Conservation (phyloP, 2,888 invertebrate genomes). For the Azorinus chamasolen region DNA sequence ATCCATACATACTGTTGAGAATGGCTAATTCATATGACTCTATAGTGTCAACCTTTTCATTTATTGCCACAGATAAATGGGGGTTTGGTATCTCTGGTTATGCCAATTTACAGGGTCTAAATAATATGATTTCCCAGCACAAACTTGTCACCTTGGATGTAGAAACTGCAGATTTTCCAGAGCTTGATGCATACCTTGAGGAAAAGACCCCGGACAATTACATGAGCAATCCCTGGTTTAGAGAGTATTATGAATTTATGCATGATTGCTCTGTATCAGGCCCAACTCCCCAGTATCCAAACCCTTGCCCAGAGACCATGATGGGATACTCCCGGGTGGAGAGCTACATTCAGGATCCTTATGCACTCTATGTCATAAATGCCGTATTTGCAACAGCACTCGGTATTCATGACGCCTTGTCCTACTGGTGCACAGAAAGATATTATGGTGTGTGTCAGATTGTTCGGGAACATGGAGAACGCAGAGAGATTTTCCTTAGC, state of each 20-base stretch:
- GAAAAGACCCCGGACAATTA: constrained; percentile 78
- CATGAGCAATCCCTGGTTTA: constrained; percentile 86
- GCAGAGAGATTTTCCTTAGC: constrained; percentile 72
- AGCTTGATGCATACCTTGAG: constrained; percentile 81
- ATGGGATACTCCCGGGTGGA: constrained; percentile 73
- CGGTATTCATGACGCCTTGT: constrained; percentile 77
- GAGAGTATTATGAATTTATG: constrained; percentile 85
- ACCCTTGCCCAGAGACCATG: constrained; percentile 46
- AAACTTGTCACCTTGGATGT: constrained; percentile 78
- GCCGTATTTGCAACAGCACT: constrained; percentile 83
- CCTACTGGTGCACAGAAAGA: constrained; percentile 64
- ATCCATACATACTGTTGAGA: constrained; percentile 74
- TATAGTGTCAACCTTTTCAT: constrained; percentile 66
- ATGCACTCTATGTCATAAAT: constrained; percentile 83
- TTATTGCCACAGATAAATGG: constrained; percentile 83
- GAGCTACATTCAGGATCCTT: constrained; percentile 81
- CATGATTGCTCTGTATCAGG: constrained; percentile 76
- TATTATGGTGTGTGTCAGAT: constrained; percentile 73
- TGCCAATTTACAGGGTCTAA: constrained; percentile 66
- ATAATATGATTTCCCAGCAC: constrained; percentile 42
- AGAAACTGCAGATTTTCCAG: constrained; percentile 82
- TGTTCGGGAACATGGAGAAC: constrained; percentile 76
- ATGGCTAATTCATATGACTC: constrained; percentile 61
- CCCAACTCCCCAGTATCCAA: constrained; percentile 28
- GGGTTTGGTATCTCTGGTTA: constrained; percentile 71